Base-by-base conservation (phyloP, 2,113 vertebrate genomes). In the Pseudorectes ferrugineus region DNA sequence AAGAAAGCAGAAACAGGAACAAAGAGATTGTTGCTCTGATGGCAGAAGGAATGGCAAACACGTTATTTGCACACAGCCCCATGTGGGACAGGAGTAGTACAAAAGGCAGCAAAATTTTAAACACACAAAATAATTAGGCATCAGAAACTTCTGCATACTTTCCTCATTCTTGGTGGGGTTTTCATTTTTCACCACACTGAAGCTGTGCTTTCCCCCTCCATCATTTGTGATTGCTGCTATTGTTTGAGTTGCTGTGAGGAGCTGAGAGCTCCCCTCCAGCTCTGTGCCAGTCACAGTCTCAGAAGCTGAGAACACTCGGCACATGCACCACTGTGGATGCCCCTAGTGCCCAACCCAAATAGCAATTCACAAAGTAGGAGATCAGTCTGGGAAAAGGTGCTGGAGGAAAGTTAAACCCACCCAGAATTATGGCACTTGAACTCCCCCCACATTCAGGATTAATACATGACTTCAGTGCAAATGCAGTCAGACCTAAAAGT, bases 261-360 rank as follows among this genome's bases (percentile, higher is more conserved):
- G 63, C n/a, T 71, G 40, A 18, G 52, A 55, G 10, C 10, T 78
- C 26, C 48, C 40, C 36, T 79, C 54, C 36, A 29, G 21, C 59
- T 67, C 4, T 3, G 38, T n/a, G 29, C 36, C 35, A 49, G 33
- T 28, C 61, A 26, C 23, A 62, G 23, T 7, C 48, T 49, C 57
- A 25, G n/a, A 54, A 46, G 35, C 29, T 85, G 61, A 4, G 2
- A 57, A 14, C 6, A 10, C 17, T 20, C 0, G 0, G 12, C 51
- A 57, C 15, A 9, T 5, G 17, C 26, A 48, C 22, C 22, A 6
- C 46, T 58, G 28, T 21, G 31, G 19, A 16, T 74, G n/a, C 0
- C 8, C 17, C 24, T 51, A 29, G 26, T 5, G 29, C 48, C 55
- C 31, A 46, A 67, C 18, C 10, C n/a, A 42, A 76, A 71, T 2